Evolutionary conservation across 2,113 vertebrate genomes (phyloP).

Genomic region (Axis porcinus): DNA sequence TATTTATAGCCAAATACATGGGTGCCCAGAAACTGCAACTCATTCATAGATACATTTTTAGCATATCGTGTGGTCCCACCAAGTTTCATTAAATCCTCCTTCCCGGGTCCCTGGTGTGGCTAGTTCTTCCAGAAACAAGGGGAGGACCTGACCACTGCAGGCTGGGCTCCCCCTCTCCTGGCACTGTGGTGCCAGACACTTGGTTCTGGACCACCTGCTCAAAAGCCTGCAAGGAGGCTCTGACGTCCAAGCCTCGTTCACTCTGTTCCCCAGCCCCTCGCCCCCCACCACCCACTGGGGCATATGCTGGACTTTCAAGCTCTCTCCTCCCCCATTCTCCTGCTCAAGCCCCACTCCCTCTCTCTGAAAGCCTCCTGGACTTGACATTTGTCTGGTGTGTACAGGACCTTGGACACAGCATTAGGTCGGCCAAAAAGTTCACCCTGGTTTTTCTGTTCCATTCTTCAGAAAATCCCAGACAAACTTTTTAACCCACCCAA

Average conservation of each 20-base stretch:
- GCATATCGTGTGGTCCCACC: not conserved
- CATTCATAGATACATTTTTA: not conserved
- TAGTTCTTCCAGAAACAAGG: not conserved
- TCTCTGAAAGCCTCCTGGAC: not conserved
- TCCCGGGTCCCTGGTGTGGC: not conserved
- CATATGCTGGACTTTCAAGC: not conserved
- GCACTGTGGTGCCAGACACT: not conserved
- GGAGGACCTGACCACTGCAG: not conserved
- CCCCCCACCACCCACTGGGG: not conserved
- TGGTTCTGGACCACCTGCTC: not conserved
- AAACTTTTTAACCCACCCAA: not conserved
- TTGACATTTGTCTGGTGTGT: not conserved
- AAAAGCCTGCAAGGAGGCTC: not conserved
- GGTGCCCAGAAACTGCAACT: not conserved
- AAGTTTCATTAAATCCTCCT: not conserved
- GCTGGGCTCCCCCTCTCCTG: not conserved
- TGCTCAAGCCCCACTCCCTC: not conserved
- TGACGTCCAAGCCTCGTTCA: not conserved
- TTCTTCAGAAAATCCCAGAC: not conserved
- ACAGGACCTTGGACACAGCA: not conserved
- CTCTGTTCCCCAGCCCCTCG: not conserved
- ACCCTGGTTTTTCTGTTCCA: not conserved
- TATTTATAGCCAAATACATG: slow-evolving; percentile 54
- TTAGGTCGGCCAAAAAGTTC: not conserved
- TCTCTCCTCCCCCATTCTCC: too few species aligned